These are phyloP conservation scores for Beroe forskalii DNA, from an alignment of 37 sponge, comb jelly and placozoan genomes.

Conservation along the genomic window DNA sequence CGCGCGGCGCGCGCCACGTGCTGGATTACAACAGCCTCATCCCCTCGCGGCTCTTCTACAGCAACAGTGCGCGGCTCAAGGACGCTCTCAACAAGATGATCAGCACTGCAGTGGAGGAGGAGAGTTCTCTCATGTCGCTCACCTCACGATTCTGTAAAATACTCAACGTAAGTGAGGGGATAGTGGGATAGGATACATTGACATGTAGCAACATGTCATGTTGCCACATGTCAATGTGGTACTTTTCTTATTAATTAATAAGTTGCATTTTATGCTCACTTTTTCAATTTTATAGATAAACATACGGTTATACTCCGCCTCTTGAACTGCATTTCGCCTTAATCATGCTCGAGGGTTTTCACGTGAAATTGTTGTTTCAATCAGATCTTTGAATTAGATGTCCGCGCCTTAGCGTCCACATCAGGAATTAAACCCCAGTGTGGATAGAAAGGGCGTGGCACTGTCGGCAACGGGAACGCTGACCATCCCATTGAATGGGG, in stretches of 20 bases:
- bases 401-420: slow-evolving; percentile 37
- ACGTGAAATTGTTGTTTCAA: too few species aligned
- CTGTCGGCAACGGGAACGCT: slow-evolving; percentile 52
- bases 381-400: too few species aligned
- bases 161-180: slow-evolving; percentile 33
- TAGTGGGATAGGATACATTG: background rate
- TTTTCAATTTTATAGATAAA: too few species aligned
- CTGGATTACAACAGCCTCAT: slow-evolving; percentile 34
- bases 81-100: slow-evolving; percentile 43
- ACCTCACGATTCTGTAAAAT: slow-evolving; percentile 32
- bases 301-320: too few species aligned
- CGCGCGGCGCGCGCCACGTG: background rate
- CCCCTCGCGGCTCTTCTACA: slow-evolving; percentile 32
- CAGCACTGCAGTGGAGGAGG: background rate
- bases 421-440: background rate
- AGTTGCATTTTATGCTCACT: background rate
- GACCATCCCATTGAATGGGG: background rate
- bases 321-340: too few species aligned
- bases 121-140: slow-evolving; percentile 19
- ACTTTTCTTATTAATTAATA: too few species aligned
- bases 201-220: too few species aligned
- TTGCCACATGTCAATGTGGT: too few species aligned
- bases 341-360: too few species aligned
- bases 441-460: background rate
- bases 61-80: background rate